Evolutionary conservation across 2,113 vertebrate genomes (phyloP), one percentile per base, ranked within the genome.

Genomic region (Lynx canadensis): DNA sequence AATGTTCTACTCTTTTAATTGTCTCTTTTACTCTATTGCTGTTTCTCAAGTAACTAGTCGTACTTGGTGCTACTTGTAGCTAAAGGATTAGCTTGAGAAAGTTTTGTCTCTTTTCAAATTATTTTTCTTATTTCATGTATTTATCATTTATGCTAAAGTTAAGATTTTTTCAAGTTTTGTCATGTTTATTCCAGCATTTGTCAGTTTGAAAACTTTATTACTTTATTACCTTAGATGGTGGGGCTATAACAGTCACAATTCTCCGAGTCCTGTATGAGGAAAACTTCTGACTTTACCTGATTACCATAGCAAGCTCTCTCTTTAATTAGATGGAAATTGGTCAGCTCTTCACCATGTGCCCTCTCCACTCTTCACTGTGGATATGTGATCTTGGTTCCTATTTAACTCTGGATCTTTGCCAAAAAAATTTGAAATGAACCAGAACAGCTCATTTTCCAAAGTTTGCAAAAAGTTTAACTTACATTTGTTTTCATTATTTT

Each of bases 401-500:
- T 89, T 93, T 93, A 14, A 92, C 82, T 4, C 31, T 96, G 78
- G 66, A 71, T 60, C 86, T 91, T 96, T 27, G 86, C 92, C 87
- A 82, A 81, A 83, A 85, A 85, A 94, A 57, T 71, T 82, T 86
- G 86, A 95, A 95, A 38, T 94, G 80, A 97, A 92, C 66, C 95
- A 92, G 73, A 98, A 85, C 52, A 73, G 45, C 5, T 96, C 60
- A 85, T 92, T 96, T 97, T 93, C 83, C 36, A 91, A 95, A 66
- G 60, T 95, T 95, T 87, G 38, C 5, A 71, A 84, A 91, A 95
- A n/a, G 45, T 91, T 93, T 96, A 81, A 68, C 66, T 92, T 96
- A 60, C 18, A 91, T 95, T 98, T 95, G 71, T 78, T 97, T 96
- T 94, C 66, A 89, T 82, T 94, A 15, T 50, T 95, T 97, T 95